Conservation (phyloP, 2,888 invertebrate genomes). For the Operophtera brumata region DNA sequence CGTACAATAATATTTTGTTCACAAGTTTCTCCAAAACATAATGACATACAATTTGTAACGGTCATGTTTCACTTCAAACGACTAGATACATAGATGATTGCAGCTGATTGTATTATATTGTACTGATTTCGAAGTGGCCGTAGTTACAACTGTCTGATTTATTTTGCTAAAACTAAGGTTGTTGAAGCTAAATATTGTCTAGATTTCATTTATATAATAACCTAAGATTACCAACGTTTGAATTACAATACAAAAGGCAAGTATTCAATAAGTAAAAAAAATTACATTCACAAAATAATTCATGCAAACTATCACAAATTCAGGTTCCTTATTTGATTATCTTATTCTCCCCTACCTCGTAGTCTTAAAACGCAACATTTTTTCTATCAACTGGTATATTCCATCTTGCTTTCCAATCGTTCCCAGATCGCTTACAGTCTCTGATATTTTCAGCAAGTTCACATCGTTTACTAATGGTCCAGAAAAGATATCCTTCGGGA, state of each 20-base stretch:
- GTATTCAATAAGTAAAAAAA: neutral
- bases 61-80: conserved; percentile 32
- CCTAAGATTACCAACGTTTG: neutral
- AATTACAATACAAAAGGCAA: neutral
- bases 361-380: conserved; percentile 67
- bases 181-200: conserved; percentile 5
- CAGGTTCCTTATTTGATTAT: conserved; percentile 21
- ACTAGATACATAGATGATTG: conserved; percentile 29
- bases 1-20: conserved; percentile 62
- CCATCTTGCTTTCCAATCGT: conserved; percentile 73
- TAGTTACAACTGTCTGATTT: neutral
- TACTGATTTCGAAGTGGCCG: neutral
- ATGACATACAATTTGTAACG: conserved; percentile 52
- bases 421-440: conserved; percentile 77
- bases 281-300: conserved; percentile 33
- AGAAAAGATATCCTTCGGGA: conserved; percentile 87
- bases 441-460: conserved; percentile 83
- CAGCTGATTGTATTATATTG: neutral
- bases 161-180: neutral
- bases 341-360: no score
- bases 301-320: conserved; percentile 35
- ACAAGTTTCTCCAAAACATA: conserved; percentile 57
- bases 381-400: conserved; percentile 79
- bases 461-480: conserved; percentile 88
- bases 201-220: neutral